A percentile compares a stretch with the other conserved stretches of the same genome.
Conservation (phyloP, 2,888 invertebrate genomes). For the Monopis laevigella region DNA sequence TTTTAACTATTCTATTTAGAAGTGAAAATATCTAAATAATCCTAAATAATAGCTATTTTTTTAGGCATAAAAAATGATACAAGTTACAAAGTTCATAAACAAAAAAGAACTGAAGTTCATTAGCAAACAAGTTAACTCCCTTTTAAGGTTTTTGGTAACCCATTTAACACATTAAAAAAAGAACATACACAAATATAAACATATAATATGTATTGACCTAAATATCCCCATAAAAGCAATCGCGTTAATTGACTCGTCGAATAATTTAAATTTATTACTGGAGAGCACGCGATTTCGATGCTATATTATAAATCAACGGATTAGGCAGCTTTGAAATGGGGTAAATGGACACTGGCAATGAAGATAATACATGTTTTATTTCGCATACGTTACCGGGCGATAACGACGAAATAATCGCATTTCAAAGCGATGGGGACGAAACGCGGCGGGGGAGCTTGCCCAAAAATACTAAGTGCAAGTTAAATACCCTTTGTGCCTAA, state of each 20-base stretch:
- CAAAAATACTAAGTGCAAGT: slow-evolving; percentile 65
- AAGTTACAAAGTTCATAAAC: too few species aligned
- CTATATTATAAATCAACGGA: slow-evolving; percentile 59
- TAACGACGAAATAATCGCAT: slow-evolving; percentile 58
- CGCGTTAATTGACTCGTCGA: slow-evolving; percentile 61
- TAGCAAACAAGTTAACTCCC: not conserved
- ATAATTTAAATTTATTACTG: slow-evolving; percentile 63
- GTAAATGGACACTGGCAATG: slow-evolving; percentile 59
- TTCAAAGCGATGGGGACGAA: slow-evolving; percentile 10
- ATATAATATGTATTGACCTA: slow-evolving; percentile 6
- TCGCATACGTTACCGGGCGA: slow-evolving; percentile 62
- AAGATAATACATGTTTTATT: slow-evolving; percentile 59
- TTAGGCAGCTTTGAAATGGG: slow-evolving; percentile 40
- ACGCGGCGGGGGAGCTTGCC: slow-evolving; percentile 30
- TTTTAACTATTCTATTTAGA: too few species aligned
- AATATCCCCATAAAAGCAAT: slow-evolving; percentile 44
- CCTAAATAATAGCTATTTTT: too few species aligned
- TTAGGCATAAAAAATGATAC: too few species aligned
- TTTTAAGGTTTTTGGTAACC: not conserved
- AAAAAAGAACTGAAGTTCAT: not conserved
- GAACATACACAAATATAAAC: not conserved
- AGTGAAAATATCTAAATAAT: too few species aligned
- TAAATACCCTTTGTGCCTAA: slow-evolving; percentile 64
- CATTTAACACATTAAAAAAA: too few species aligned
- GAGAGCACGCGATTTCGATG: slow-evolving; percentile 54